Percentiles rank a stretch among this genome's conserved stretches.
Evolutionary conservation across 2,888 invertebrate species (phyloP).

Genomic region (Lasioglossum zephyrum): DNA sequence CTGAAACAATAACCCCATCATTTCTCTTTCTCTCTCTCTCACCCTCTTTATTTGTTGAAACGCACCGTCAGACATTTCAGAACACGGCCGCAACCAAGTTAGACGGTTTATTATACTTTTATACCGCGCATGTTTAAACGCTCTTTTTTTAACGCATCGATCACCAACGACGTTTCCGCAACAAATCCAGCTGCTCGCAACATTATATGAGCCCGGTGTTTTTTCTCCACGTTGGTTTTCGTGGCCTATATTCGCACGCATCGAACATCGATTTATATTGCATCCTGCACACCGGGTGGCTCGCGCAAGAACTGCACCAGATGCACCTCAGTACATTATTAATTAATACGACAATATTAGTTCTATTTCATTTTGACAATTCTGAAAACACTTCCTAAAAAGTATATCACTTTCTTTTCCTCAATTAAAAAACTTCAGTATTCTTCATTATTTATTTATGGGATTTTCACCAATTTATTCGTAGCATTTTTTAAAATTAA

Average conservation of each 20-base stretch:
- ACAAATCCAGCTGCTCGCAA: conserved; percentile 21
- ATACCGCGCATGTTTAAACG: neutral
- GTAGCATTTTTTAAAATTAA: too few relatives aligned
- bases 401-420: neutral
- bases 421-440: too few relatives aligned
- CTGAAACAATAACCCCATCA: neutral
- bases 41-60: neutral
- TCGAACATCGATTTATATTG: conserved; percentile 35
- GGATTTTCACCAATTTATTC: too few relatives aligned
- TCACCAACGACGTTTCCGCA: neutral
- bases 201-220: conserved; percentile 17
- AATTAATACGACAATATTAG: neutral
- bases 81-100: conserved; percentile 9
- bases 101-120: conserved; percentile 1
- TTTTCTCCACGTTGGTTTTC: conserved; percentile 19
- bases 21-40: neutral
- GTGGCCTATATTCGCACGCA: conserved; percentile 25
- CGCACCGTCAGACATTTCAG: neutral
- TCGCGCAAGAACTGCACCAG: neutral
- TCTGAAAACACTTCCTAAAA: neutral
- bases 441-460: too few relatives aligned
- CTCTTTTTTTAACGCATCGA: conserved; percentile 11
- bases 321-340: neutral
- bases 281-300: conserved; percentile 24
- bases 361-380: neutral